Evolutionary conservation across 2,113 vertebrate genomes (phyloP).

Genomic region (Caracal caracal): DNA sequence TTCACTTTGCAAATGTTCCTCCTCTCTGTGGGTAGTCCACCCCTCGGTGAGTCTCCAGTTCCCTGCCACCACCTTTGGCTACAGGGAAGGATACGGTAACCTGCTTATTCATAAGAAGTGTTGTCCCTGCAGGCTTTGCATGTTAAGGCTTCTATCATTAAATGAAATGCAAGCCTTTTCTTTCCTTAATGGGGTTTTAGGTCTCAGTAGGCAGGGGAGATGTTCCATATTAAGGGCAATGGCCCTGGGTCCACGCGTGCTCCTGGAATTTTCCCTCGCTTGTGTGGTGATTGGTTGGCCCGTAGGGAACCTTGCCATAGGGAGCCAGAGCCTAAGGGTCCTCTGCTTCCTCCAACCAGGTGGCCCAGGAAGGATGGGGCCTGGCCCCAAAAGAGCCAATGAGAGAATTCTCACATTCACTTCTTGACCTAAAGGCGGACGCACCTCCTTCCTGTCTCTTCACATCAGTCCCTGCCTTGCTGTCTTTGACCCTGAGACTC

Average conservation of each 20-base stretch:
- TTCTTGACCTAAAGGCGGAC: background rate
- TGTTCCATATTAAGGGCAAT: background rate
- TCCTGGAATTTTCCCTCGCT: background rate
- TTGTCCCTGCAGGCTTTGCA: background rate
- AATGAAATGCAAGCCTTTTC: background rate
- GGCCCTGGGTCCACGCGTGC: background rate
- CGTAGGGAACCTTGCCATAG: background rate
- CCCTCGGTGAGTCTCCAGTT: background rate
- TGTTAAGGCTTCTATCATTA: background rate
- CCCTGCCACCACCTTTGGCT: background rate
- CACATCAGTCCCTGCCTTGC: background rate
- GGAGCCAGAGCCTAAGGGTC: background rate
- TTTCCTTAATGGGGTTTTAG: background rate
- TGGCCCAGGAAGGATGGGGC: background rate
- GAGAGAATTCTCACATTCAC: background rate
- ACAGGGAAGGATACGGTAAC: background rate
- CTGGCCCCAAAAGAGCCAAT: background rate
- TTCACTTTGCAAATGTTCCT: background rate
- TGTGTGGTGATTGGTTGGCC: background rate
- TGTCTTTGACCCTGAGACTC: background rate
- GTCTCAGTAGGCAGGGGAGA: background rate
- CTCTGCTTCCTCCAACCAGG: background rate
- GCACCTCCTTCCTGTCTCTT: background rate
- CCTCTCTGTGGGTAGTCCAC: background rate
- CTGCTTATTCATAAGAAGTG: background rate